phyloP scores from a whole-genome alignment of 2,113 vertebrate species.

The Dascyllus trimaculatus region DNA sequence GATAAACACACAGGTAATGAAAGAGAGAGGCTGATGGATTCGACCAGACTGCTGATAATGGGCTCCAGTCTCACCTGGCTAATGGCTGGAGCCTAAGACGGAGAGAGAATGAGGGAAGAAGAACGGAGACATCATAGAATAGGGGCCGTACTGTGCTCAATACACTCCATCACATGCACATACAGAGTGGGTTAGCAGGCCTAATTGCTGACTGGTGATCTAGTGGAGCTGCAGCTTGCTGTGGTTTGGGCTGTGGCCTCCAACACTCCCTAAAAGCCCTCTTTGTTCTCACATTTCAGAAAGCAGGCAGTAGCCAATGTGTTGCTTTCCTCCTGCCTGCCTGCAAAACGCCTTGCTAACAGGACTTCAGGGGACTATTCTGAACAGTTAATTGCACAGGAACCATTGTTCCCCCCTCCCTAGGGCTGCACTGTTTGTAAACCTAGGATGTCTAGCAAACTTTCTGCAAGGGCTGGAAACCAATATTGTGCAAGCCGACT shows the following conservation, averaged over 20 bases:
- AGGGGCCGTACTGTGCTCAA: background rate
- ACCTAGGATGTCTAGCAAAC: slow-evolving; percentile 40
- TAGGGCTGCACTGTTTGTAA: slow-evolving; percentile 43
- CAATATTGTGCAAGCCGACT: slow-evolving; percentile 3
- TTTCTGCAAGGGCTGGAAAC: slow-evolving; percentile 23
- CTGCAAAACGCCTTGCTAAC: slow-evolving; percentile 59
- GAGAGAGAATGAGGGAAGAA: background rate
- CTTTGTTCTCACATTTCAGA: slow-evolving; percentile 80
- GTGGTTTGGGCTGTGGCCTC: slow-evolving; percentile 66
- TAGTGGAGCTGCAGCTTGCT: slow-evolving; percentile 61
- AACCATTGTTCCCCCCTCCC: slow-evolving; percentile 20
- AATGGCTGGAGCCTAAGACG: slow-evolving; percentile 41
- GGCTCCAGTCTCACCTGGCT: slow-evolving; percentile 67
- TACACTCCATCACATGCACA: slow-evolving; percentile 14
- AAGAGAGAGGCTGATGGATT: slow-evolving; percentile 69
- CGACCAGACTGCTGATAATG: slow-evolving; percentile 61
- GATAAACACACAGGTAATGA: slow-evolving; percentile 75
- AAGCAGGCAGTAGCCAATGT: slow-evolving; percentile 57
- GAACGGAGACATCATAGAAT: slow-evolving; percentile 28
- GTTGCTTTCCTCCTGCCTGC: slow-evolving; percentile 63
- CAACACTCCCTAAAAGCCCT: slow-evolving; percentile 68
- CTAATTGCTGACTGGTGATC: slow-evolving; percentile 74
- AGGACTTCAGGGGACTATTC: slow-evolving; percentile 70
- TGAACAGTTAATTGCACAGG: slow-evolving; percentile 58
- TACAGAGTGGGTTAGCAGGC: slow-evolving; percentile 40